Conservation (phyloP, 1,140 invertebrate genomes). For the Sinonovacula constricta region DNA sequence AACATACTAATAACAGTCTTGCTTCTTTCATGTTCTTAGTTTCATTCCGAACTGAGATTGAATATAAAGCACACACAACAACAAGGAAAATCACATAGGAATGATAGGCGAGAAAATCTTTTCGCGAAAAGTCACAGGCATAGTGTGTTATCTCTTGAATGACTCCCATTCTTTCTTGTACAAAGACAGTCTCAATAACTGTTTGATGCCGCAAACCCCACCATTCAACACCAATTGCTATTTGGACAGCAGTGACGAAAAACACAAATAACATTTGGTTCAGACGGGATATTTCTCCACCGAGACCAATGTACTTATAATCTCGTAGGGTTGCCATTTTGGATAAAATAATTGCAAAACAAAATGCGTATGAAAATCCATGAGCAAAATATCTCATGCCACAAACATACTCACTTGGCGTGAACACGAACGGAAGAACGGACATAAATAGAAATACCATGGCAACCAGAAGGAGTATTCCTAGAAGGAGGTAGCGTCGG, state of each 20-base stretch:
- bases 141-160: conserved; percentile 50
- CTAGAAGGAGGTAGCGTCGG: conserved; percentile 81
- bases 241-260: conserved; percentile 81
- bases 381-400: conserved; percentile 80
- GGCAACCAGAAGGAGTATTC: conserved; percentile 79
- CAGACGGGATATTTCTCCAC: conserved; percentile 83
- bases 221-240: conserved; percentile 66
- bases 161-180: too few relatives aligned
- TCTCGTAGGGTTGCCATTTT: conserved; percentile 82
- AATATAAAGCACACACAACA: conserved; percentile 79
- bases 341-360: conserved; percentile 82
- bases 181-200: background rate
- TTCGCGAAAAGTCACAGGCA: conserved; percentile 66
- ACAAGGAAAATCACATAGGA: conserved; percentile 82
- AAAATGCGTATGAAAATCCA: conserved; percentile 80
- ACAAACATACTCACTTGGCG: conserved; percentile 77
- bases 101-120: conserved; percentile 70
- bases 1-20: conserved; percentile 81
- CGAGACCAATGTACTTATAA: conserved; percentile 81
- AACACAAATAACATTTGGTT: conserved; percentile 80
- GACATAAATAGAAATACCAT: conserved; percentile 80
- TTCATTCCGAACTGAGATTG: conserved; percentile 80
- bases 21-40: conserved; percentile 83
- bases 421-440: conserved; percentile 81
- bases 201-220: conserved; percentile 53